Base-by-base conservation (phyloP, 1,140 invertebrate genomes). In the Apis dorsata region DNA sequence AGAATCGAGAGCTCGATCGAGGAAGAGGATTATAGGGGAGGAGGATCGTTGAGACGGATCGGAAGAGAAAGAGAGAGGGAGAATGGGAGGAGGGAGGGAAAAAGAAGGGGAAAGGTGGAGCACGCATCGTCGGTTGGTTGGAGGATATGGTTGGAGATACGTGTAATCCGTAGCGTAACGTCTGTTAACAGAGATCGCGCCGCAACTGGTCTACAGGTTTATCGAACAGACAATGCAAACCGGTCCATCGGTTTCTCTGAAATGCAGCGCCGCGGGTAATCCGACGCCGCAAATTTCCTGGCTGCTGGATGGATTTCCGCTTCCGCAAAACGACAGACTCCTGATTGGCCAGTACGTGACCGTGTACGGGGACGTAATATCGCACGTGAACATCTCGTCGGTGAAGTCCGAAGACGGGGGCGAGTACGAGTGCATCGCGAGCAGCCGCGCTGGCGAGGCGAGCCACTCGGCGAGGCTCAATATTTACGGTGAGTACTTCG, bases 371-470 rank as follows among this genome's bases (percentile, higher is more conserved):
- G 96, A 96, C 88, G 96, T 97, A 79, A 95, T 97, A 84, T 96
- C 96, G 88, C 96, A 96, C 92, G 96, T 97, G 74, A 97, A 97
- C 93, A 96, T 97, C 79, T 95, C 95, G 51, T 94, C 94, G 73
- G 96, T 96, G 11, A 94, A 95, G 86, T 94, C 96, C 1, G 95
- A 96, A 90, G 96, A 97, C 90, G 96, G 96, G 65, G 97, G 97
- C 17, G 95, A 96, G 85, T 97, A 97, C 92, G 94, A 95, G 87
- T 97, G 97, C 90, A 94, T 94, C 65, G 96, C 96, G 13, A 94
- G 93, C 69, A 97, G 97, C 90, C 92, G 94, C 66, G 95, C 96
- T 44, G 96, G 96, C 19, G 94, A 94, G 68, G 93, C 94, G 49
- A 93, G 91, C 7, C 96, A 97, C 91, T 94, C 95, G 15, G 95